Evolutionary conservation across 2,888 invertebrate species (phyloP).

Genomic region (Oscheius sp.): DNA sequence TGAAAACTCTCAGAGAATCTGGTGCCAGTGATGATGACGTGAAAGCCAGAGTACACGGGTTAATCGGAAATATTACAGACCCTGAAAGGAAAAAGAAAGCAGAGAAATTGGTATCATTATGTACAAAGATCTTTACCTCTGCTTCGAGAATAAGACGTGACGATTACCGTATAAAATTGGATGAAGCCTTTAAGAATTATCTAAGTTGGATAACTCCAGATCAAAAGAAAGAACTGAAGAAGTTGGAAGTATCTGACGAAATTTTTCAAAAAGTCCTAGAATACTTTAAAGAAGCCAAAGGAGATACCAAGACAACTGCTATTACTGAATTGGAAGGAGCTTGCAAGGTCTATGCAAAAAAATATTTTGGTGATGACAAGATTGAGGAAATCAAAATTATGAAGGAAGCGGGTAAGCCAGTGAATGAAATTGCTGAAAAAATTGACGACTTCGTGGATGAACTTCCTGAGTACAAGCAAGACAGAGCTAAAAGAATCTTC

Average conservation of each 20-base stretch:
- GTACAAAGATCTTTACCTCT: slow-evolving; percentile 38
- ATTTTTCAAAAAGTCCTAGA: slow-evolving; percentile 35
- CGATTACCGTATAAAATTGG: slow-evolving; percentile 27
- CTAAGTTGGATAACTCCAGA: slow-evolving; percentile 32
- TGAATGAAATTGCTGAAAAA: slow-evolving; percentile 39
- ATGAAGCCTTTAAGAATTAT: slow-evolving; percentile 26
- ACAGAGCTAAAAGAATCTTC: slow-evolving; percentile 39
- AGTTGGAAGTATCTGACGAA: slow-evolving; percentile 11
- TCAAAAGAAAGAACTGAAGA: slow-evolving; percentile 32
- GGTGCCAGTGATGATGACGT: slow-evolving; percentile 43
- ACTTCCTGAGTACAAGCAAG: slow-evolving; percentile 45
- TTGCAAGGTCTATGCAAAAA: slow-evolving; percentile 44
- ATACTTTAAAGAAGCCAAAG: slow-evolving; percentile 33
- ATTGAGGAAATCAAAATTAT: slow-evolving; percentile 45
- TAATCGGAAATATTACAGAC: slow-evolving; percentile 27
- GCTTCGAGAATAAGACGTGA: slow-evolving; percentile 11
- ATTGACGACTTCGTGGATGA: slow-evolving; percentile 28
- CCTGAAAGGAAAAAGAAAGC: slow-evolving; percentile 34
- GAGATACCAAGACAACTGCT: slow-evolving; percentile 33
- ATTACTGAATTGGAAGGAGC: slow-evolving; percentile 33
- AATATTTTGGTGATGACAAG: slow-evolving; percentile 51
- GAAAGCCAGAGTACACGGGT: slow-evolving; percentile 32
- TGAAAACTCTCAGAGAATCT: slow-evolving; percentile 51
- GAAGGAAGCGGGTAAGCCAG: slow-evolving; percentile 50
- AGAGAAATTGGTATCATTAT: slow-evolving; percentile 21